These are phyloP conservation scores for Passer montanus DNA, from an alignment of 2,113 vertebrate genomes.

Conservation along the genomic window DNA sequence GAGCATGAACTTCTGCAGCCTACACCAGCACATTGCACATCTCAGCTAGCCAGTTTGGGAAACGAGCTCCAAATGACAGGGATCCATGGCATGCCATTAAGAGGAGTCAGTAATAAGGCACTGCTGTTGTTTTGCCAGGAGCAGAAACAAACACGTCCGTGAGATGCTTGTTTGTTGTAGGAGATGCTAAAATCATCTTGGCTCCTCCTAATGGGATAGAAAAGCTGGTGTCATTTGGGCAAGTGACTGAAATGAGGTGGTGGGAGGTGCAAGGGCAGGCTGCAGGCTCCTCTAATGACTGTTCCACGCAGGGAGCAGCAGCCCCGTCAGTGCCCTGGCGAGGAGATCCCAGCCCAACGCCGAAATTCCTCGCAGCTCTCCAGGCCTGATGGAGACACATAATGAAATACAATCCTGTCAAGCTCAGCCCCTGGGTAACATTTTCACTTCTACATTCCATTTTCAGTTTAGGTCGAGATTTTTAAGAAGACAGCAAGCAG, in stretches of 20 bases:
- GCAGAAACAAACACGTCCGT: not conserved
- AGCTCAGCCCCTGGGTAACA: slow-evolving; percentile 80
- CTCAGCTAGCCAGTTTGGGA: not conserved
- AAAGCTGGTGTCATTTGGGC: slow-evolving; percentile 3
- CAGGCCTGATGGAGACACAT: slow-evolving; percentile 72
- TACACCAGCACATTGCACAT: not conserved
- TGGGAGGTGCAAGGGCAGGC: slow-evolving; percentile 8
- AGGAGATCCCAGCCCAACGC: slow-evolving; percentile 35
- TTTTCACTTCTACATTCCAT: slow-evolving; percentile 81
- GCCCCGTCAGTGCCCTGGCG: not conserved
- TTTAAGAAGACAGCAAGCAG: slow-evolving; percentile 87
- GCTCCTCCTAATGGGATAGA: not conserved
- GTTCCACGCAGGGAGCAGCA: not conserved
- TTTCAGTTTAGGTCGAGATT: slow-evolving; percentile 84
- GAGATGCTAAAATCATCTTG: slow-evolving; percentile 38
- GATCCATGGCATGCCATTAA: not conserved
- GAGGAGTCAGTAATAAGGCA: not conserved
- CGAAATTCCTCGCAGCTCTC: slow-evolving; percentile 45
- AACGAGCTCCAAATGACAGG: not conserved
- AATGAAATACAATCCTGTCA: slow-evolving; percentile 77
- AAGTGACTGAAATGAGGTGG: not conserved
- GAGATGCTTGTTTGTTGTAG: not conserved
- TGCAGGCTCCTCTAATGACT: not conserved
- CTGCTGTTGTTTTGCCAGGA: not conserved
- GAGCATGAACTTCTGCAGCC: not conserved